Evolutionary conservation across 2,888 invertebrate genomes (phyloP).

Genomic region (Xestia c-nigrum): DNA sequence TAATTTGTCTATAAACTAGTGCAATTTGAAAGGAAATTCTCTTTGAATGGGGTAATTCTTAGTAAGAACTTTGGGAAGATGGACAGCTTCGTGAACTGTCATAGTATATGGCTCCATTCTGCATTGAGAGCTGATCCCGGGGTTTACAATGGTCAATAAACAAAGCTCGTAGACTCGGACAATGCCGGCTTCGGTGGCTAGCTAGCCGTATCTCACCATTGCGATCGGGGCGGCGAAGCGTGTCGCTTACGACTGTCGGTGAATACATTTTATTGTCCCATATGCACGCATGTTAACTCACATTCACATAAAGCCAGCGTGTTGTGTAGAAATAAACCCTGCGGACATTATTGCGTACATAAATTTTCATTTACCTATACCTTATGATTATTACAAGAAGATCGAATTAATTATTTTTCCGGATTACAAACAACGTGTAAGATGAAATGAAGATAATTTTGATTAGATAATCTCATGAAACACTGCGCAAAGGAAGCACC

Average conservation of each 20-base stretch:
- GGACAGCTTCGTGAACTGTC: slow-evolving; percentile 61
- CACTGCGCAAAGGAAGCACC: not conserved
- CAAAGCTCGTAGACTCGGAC: slow-evolving; percentile 84
- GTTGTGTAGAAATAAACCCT: slow-evolving; percentile 52
- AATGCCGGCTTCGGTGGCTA: slow-evolving; percentile 81
- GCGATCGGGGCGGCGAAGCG: slow-evolving; percentile 81
- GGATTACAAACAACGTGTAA: slow-evolving; percentile 1
- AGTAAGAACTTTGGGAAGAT: slow-evolving; percentile 27
- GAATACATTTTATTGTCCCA: slow-evolving; percentile 84
- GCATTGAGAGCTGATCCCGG: slow-evolving; percentile 80
- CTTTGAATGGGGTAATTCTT: slow-evolving; percentile 21
- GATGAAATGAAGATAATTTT: not conserved
- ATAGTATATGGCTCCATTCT: slow-evolving; percentile 83
- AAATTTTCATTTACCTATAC: slow-evolving; percentile 41
- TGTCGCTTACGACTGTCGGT: slow-evolving; percentile 85
- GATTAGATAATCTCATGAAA: slow-evolving; percentile 18
- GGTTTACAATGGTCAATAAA: slow-evolving; percentile 87
- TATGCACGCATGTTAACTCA: slow-evolving; percentile 79
- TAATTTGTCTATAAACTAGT: slow-evolving; percentile 52
- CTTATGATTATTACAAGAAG: slow-evolving; percentile 27
- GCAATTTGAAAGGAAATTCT: slow-evolving; percentile 33
- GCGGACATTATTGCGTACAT: slow-evolving; percentile 33
- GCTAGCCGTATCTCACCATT: slow-evolving; percentile 82
- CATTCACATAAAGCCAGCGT: slow-evolving; percentile 60
- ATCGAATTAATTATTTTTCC: slow-evolving; percentile 22